phyloP scores from a whole-genome alignment of 1,140 invertebrate genomes.

The Cherax quadricarinatus region DNA sequence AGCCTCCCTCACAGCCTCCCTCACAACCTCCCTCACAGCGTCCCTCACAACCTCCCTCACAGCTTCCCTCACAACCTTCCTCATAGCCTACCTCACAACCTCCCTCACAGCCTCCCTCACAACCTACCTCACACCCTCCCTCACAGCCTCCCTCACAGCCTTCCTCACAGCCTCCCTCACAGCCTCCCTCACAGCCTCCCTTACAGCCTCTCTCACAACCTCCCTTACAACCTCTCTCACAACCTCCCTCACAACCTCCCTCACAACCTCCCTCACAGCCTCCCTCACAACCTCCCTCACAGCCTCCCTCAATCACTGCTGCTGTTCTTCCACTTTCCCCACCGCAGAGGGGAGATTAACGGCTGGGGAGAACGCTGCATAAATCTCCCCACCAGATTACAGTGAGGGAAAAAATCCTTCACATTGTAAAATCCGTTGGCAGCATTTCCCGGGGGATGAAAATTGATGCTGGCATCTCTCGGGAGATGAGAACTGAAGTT shows the following conservation, averaged over 20 bases:
- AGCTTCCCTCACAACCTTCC: too few species aligned
- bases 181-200: neutral
- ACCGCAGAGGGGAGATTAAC: neutral
- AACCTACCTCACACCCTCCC: too few species aligned
- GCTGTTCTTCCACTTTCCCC: neutral
- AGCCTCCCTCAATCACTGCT: neutral
- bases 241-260: constrained; percentile 8
- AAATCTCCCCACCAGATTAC: neutral
- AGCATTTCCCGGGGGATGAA: neutral
- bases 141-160: neutral
- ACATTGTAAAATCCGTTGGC: neutral
- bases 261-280: too few species aligned
- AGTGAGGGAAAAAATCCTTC: neutral
- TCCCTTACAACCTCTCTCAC: neutral
- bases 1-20: too few species aligned
- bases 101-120: too few species aligned
- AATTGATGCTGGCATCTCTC: neutral
- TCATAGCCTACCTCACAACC: too few species aligned
- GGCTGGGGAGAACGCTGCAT: neutral
- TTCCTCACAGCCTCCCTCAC: neutral
- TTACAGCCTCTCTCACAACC: neutral
- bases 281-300: neutral
- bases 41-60: too few species aligned
- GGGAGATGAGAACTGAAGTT: too few species aligned
- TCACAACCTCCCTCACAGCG: too few species aligned